These are phyloP conservation scores for Athalia rosae DNA, from an alignment of 2,888 invertebrate genomes.

Conservation along the genomic window DNA sequence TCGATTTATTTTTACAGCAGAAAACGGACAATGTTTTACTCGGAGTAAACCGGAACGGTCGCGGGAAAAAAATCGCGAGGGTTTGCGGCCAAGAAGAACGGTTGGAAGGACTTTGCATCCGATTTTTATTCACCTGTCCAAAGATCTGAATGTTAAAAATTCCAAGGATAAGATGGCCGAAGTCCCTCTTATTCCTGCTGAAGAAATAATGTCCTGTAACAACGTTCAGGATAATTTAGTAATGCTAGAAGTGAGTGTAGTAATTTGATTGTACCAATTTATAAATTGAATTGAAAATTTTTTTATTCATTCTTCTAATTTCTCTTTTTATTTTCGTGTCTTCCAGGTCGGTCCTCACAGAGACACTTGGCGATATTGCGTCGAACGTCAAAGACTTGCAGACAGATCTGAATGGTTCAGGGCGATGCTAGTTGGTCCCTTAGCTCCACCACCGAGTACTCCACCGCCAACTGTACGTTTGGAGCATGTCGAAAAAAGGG, in stretches of 20 bases:
- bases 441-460: slow-evolving; percentile 69
- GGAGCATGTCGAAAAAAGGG: slow-evolving; percentile 80
- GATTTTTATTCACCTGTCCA: slow-evolving; percentile 37
- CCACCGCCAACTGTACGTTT: slow-evolving; percentile 74
- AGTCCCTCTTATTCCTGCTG: slow-evolving; percentile 56
- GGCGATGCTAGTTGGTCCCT: slow-evolving; percentile 76
- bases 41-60: slow-evolving; percentile 51
- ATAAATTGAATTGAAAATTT: background rate
- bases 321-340: background rate
- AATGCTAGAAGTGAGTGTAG: slow-evolving; percentile 62
- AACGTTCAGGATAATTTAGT: slow-evolving; percentile 56
- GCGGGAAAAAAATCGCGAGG: slow-evolving; percentile 52
- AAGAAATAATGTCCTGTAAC: slow-evolving; percentile 47
- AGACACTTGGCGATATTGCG: slow-evolving; percentile 82
- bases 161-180: slow-evolving; percentile 57
- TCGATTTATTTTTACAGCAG: slow-evolving; percentile 52
- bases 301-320: too few species aligned
- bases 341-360: slow-evolving; percentile 80
- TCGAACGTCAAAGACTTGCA: slow-evolving; percentile 79
- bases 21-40: slow-evolving; percentile 52
- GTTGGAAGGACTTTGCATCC: slow-evolving; percentile 42
- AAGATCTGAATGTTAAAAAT: slow-evolving; percentile 39
- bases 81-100: slow-evolving; percentile 54
- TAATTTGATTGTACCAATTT: background rate
- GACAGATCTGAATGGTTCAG: slow-evolving; percentile 80